Conservation (phyloP, 1,140 invertebrate genomes). For the Paraescarpia echinospica region DNA sequence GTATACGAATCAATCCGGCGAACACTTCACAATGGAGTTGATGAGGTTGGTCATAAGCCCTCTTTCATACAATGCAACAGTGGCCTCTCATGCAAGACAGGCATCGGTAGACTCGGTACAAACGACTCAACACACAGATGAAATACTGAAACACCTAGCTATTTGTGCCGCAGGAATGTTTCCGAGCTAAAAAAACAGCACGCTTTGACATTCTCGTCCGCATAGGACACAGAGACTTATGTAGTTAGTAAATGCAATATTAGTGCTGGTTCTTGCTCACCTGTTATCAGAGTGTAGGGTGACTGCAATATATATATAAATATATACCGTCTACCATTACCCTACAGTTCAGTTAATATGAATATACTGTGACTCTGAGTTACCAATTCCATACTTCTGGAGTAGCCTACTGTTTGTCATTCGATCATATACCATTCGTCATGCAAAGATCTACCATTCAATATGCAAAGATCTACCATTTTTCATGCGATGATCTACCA, state of each 20-base stretch:
- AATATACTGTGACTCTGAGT: not conserved
- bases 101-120: not conserved
- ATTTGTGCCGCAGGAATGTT: not conserved
- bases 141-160: not conserved
- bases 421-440: not conserved
- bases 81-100: not conserved
- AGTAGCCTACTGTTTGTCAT: too few relatives aligned
- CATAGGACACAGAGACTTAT: not conserved
- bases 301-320: not conserved
- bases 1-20: not conserved
- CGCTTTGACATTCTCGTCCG: not conserved
- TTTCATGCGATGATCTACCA: too few relatives aligned
- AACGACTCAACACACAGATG: not conserved
- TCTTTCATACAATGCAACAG: not conserved
- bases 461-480: too few relatives aligned
- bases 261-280: not conserved
- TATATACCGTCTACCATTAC: not conserved
- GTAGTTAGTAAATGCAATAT: not conserved
- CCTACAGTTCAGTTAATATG: not conserved
- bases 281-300: not conserved
- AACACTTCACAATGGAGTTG: not conserved
- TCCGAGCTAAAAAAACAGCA: not conserved
- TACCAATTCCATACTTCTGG: not conserved
- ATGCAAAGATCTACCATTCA: not conserved
- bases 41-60: not conserved